phyloP scores from a whole-genome alignment of 2,113 vertebrate species.

The Chionomys nivalis region DNA sequence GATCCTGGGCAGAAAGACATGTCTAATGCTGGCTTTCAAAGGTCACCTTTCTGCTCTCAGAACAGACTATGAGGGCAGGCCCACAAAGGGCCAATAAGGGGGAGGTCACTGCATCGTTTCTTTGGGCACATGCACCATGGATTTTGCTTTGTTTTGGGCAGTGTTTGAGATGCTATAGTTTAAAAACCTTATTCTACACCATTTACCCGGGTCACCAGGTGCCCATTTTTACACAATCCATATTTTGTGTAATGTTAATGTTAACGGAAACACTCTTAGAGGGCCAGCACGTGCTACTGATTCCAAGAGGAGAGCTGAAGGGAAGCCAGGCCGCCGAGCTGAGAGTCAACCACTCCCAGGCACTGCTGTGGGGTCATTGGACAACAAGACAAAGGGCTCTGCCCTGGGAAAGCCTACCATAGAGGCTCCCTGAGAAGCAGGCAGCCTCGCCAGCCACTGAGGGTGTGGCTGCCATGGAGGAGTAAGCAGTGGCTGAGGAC shows the following conservation, averaged over 20 bases:
- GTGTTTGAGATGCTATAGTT: not conserved
- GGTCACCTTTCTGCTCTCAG: not conserved
- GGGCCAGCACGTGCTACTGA: not conserved
- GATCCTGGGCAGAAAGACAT: not conserved
- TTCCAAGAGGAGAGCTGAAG: not conserved
- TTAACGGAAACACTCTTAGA: not conserved
- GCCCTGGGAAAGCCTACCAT: fast-evolving
- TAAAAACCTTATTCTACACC: not conserved
- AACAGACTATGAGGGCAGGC: not conserved
- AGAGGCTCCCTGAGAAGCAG: not conserved
- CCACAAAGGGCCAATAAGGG: not conserved
- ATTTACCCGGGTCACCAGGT: not conserved
- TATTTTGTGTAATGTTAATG: not conserved
- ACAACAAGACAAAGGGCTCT: not conserved
- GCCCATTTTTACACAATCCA: not conserved
- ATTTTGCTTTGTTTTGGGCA: not conserved
- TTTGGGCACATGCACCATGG: not conserved
- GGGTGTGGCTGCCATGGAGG: not conserved
- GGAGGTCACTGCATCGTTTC: not conserved
- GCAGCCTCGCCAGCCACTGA: fast-evolving
- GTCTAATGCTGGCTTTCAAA: not conserved
- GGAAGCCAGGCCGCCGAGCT: not conserved
- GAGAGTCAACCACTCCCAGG: not conserved
- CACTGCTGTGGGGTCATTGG: not conserved
- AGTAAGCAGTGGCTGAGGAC: fast-evolving